Conservation (phyloP, 2,113 vertebrate genomes). For the Tachuris rubrigastra region DNA sequence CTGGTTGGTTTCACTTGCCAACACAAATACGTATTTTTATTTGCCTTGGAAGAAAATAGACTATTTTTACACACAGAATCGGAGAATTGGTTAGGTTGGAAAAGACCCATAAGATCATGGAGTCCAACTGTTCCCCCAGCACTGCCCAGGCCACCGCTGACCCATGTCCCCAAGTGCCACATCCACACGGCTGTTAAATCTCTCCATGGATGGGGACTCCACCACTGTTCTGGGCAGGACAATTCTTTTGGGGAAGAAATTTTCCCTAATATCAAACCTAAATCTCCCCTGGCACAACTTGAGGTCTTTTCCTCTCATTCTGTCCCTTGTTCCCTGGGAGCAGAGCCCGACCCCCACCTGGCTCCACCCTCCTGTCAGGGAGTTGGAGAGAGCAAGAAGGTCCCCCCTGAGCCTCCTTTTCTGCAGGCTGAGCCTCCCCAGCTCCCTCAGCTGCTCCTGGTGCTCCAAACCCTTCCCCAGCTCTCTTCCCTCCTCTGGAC, state of each 20-base stretch:
- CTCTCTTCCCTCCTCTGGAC: neutral
- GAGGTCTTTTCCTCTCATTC: no score
- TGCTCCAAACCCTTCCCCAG: neutral
- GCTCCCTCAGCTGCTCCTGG: neutral
- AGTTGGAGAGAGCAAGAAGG: neutral
- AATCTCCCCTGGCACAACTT: neutral
- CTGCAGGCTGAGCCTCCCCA: neutral
- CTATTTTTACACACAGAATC: neutral
- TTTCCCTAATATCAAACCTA: neutral
- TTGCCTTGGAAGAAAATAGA: neutral
- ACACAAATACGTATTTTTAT: neutral
- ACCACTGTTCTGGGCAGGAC: neutral
- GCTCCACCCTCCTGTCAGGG: neutral
- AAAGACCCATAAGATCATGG: neutral
- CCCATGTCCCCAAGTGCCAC: neutral
- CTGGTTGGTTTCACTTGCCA: neutral
- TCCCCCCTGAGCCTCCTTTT: neutral
- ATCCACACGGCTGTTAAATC: neutral
- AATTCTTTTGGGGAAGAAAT: neutral
- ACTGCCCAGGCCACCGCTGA: neutral
- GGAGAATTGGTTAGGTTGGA: neutral
- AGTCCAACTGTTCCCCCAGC: neutral
- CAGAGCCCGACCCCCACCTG: neutral
- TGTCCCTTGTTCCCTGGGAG: neutral
- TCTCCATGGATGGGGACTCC: neutral